These are phyloP conservation scores for Petroica traversi DNA, from an alignment of 2,113 vertebrate genomes.

Conservation along the genomic window DNA sequence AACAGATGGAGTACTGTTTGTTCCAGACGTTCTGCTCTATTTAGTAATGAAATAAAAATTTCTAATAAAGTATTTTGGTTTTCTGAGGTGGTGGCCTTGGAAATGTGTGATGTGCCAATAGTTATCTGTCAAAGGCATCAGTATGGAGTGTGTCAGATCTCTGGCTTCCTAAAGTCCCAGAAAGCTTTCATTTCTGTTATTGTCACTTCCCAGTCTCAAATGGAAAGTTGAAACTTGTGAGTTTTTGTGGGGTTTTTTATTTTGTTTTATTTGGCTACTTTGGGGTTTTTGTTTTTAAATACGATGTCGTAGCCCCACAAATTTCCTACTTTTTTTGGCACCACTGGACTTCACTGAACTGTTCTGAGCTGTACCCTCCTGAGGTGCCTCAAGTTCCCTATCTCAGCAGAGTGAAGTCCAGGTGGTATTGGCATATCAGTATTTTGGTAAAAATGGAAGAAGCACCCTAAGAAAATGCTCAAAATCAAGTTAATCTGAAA, in stretches of 20 bases:
- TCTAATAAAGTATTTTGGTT: neutral
- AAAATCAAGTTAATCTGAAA: neutral
- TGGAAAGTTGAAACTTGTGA: neutral
- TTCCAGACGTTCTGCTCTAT: neutral
- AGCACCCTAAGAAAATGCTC: neutral
- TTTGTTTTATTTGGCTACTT: neutral
- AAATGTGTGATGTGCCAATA: neutral
- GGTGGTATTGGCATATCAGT: neutral
- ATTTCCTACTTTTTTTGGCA: neutral
- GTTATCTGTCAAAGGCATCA: accelerated
- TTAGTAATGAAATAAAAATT: neutral
- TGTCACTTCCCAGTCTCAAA: neutral
- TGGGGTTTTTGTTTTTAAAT: no score
- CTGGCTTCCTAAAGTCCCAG: neutral
- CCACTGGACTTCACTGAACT: neutral
- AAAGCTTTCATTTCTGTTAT: neutral
- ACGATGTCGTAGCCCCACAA: accelerated
- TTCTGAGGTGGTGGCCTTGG: neutral
- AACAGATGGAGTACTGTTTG: slow-evolving; percentile 24
- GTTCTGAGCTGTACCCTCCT: no score
- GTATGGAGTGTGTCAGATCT: neutral
- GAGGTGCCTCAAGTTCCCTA: no score
- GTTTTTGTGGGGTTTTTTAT: accelerated
- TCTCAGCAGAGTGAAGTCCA: no score
- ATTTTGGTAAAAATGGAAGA: neutral